Percentiles rank a stretch among this genome's conserved stretches.
These are phyloP conservation scores for Callipepla californica DNA, from an alignment of 2,113 vertebrate species.

Conservation along the genomic window DNA sequence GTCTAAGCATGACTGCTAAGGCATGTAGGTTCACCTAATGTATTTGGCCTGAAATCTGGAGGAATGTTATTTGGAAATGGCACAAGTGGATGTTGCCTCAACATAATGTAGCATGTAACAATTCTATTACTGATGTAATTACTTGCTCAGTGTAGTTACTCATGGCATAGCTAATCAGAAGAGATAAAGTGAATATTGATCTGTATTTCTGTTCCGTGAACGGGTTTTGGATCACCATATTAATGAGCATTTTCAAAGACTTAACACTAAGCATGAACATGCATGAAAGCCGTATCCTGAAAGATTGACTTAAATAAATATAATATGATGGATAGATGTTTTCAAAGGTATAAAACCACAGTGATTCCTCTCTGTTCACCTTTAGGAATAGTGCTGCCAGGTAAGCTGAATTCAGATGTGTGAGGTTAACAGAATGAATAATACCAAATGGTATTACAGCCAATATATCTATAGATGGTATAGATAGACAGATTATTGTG, in stretches of 20 bases:
- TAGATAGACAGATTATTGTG: no score
- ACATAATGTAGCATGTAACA: background rate
- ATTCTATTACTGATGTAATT: background rate
- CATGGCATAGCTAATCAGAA: background rate
- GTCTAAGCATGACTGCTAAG: background rate
- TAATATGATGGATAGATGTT: background rate
- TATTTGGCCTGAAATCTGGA: background rate
- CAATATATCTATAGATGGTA: no score
- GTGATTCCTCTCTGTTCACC: background rate
- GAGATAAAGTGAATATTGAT: background rate
- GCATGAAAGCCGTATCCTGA: background rate
- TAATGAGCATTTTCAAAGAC: background rate
- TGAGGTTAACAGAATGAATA: no score
- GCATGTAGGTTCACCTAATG: background rate
- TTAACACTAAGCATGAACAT: background rate
- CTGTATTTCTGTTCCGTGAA: background rate
- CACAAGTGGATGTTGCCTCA: background rate
- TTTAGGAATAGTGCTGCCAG: background rate
- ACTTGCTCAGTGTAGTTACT: background rate
- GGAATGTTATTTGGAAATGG: background rate
- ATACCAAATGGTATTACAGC: no score
- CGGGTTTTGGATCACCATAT: background rate
- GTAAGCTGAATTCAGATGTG: background rate
- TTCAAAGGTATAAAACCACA: background rate
- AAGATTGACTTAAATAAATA: background rate